These are phyloP conservation scores for Syngnathus rostellatus DNA, from an alignment of 2,797 vertebrate species.

Conservation along the genomic window DNA sequence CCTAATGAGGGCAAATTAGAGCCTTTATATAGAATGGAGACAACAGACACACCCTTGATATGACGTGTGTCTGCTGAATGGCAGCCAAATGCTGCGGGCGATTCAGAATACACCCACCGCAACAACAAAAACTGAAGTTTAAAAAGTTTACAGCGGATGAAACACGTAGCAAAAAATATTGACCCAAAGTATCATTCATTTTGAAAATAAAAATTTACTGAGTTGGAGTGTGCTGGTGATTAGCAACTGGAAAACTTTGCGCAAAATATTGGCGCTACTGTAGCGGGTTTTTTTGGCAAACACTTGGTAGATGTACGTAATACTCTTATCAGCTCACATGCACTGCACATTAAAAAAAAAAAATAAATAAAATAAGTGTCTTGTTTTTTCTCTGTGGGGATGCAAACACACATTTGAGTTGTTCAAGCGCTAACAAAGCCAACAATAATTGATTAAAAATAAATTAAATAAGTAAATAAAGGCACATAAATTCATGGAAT, in stretches of 20 bases:
- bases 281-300: not conserved
- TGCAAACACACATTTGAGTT: not conserved
- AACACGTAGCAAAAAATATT: too few relatives aligned
- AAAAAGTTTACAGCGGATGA: too few relatives aligned
- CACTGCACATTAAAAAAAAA: not conserved
- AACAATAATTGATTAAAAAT: not conserved
- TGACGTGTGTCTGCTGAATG: conserved; percentile 1
- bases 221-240: too few relatives aligned
- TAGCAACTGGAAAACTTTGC: too few relatives aligned
- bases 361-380: not conserved
- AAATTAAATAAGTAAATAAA: not conserved
- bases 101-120: too few relatives aligned
- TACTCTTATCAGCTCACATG: not conserved
- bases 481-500: not conserved
- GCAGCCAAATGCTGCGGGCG: not conserved
- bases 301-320: not conserved
- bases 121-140: not conserved
- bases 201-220: too few relatives aligned
- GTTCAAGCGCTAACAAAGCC: not conserved
- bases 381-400: too few relatives aligned
- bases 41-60: not conserved
- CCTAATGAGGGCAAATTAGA: not conserved
- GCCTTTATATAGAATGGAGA: not conserved
- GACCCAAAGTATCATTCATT: too few relatives aligned
- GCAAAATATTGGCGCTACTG: not conserved